phyloP scores from a whole-genome alignment of 1,140 invertebrate species.

The Drosophila novamexicana region DNA sequence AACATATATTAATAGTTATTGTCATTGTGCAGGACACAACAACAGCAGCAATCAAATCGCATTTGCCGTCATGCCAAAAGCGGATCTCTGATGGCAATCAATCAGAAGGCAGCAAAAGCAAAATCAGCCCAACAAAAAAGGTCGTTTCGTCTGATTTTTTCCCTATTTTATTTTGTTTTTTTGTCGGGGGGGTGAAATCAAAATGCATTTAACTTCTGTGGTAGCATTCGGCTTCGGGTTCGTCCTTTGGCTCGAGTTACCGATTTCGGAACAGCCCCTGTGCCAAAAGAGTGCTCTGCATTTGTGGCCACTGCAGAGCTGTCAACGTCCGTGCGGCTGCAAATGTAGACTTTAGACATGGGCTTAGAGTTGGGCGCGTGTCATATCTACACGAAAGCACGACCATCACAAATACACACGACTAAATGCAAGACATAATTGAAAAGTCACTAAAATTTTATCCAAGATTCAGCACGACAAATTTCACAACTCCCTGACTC shows the following conservation, averaged over 20 bases:
- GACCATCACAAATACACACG: neutral
- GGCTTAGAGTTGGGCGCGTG: neutral
- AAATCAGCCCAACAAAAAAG: conserved; percentile 40
- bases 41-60: conserved; percentile 73
- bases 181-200: conserved; percentile 66
- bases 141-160: conserved; percentile 52
- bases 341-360: neutral
- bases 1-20: conserved; percentile 76
- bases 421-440: neutral
- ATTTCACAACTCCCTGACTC: too few relatives aligned
- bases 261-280: conserved; percentile 44
- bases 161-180: conserved; percentile 33
- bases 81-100: conserved; percentile 78
- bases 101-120: conserved; percentile 51
- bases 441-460: too few relatives aligned
- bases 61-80: conserved; percentile 76
- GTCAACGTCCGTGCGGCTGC: neutral
- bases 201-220: conserved; percentile 80
- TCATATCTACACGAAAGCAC: neutral
- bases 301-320: conserved; percentile 8
- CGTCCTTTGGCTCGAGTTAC: conserved; percentile 17
- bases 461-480: too few relatives aligned
- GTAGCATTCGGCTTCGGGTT: conserved; percentile 41
- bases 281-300: conserved; percentile 17
- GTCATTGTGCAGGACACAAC: conserved; percentile 48